Percentiles rank a stretch among this genome's conserved stretches.
These are phyloP conservation scores for Danionella dracula DNA, from an alignment of 2,797 vertebrate genomes.

Conservation along the genomic window DNA sequence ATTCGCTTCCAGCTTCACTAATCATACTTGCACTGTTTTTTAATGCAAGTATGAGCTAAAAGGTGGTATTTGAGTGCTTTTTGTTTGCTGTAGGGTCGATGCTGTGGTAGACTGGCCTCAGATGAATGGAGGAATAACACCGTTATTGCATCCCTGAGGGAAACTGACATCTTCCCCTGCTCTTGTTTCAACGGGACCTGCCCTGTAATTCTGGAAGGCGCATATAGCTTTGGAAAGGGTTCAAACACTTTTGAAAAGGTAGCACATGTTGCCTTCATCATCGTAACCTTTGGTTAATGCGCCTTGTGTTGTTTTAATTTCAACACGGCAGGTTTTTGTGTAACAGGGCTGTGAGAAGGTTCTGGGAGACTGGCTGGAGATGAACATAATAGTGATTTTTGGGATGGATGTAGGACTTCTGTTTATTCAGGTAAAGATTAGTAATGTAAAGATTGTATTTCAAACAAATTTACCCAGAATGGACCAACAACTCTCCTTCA, in stretches of 20 bases:
- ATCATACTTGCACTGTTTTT: background rate
- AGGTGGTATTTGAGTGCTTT: background rate
- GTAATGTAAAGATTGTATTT: too few species aligned
- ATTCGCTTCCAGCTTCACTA: background rate
- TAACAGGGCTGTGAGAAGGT: slow-evolving; percentile 50
- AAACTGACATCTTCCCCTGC: slow-evolving; percentile 50
- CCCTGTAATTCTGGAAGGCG: background rate
- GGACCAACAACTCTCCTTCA: too few species aligned
- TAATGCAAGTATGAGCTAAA: background rate
- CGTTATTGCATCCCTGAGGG: slow-evolving; percentile 36
- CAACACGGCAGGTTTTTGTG: background rate
- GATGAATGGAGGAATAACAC: slow-evolving; percentile 57
- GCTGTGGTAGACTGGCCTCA: slow-evolving; percentile 50
- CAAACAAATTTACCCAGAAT: too few species aligned
- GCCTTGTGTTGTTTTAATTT: background rate
- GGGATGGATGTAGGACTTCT: slow-evolving; percentile 51
- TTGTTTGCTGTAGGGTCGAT: slow-evolving; percentile 43
- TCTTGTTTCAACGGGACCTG: slow-evolving; percentile 58
- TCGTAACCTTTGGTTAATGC: background rate
- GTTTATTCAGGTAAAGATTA: slow-evolving; percentile 52
- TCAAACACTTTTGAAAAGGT: slow-evolving; percentile 40
- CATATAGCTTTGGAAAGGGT: slow-evolving; percentile 18
- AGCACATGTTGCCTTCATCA: background rate
- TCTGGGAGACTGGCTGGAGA: slow-evolving; percentile 50
- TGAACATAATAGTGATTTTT: slow-evolving; percentile 49